Evolutionary conservation across 2,797 vertebrate species (phyloP).

Genomic region (Neostethus bicornis): DNA sequence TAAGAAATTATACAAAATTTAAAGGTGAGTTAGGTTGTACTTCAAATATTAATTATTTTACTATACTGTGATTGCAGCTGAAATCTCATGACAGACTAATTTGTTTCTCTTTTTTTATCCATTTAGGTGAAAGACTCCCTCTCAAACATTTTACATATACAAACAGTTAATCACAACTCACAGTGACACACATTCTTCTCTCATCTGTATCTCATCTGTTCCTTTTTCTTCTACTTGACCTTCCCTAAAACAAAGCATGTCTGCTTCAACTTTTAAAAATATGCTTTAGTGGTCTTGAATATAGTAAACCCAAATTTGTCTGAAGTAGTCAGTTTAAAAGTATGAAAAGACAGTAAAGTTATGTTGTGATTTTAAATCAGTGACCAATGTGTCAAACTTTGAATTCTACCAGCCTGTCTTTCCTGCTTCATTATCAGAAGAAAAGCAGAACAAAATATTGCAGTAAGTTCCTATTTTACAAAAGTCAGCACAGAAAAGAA

Average conservation of each 20-base stretch:
- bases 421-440: no score
- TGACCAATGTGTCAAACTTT: no score
- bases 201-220: conserved; percentile 35
- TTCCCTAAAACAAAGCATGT: conserved; percentile 42
- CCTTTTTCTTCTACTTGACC: conserved; percentile 35
- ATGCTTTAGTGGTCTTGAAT: background rate
- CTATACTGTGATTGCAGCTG: conserved; percentile 20
- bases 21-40: conserved; percentile 15
- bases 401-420: no score
- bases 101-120: conserved; percentile 56
- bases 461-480: no score
- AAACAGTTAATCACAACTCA: conserved; percentile 50
- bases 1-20: conserved; percentile 4
- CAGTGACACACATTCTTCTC: conserved; percentile 4
- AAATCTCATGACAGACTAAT: conserved; percentile 52
- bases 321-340: no score
- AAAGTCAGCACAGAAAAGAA: no score
- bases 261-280: conserved; percentile 28
- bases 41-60: conserved; percentile 8
- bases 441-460: no score
- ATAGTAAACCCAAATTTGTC: no score
- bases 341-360: no score
- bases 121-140: conserved; percentile 78
- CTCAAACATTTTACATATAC: conserved; percentile 41
- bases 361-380: no score